These are phyloP conservation scores for Leptosomus discolor DNA, from an alignment of 2,113 vertebrate genomes.

Conservation along the genomic window DNA sequence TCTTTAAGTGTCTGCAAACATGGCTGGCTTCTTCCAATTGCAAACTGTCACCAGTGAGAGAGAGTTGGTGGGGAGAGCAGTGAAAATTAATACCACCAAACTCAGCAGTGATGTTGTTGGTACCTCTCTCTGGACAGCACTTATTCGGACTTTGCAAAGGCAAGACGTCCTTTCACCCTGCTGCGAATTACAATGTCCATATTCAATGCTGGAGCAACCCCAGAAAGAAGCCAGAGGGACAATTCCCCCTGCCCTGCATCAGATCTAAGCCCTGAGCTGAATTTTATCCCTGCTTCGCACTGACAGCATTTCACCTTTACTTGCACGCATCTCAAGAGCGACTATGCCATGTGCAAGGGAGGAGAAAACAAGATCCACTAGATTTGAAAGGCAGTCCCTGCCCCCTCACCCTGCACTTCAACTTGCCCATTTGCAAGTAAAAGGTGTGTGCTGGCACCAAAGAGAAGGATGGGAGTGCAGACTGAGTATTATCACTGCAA, in stretches of 20 bases:
- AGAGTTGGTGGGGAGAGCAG: accelerated
- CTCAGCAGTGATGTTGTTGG: neutral
- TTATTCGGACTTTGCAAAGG: neutral
- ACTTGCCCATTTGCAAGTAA: neutral
- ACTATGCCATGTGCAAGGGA: neutral
- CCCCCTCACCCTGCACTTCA: neutral
- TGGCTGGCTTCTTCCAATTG: neutral
- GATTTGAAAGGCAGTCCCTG: neutral
- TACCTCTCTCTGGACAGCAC: neutral
- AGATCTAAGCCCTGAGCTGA: neutral
- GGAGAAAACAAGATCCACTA: neutral
- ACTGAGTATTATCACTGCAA: neutral
- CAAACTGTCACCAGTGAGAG: neutral
- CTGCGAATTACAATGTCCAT: neutral
- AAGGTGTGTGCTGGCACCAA: neutral
- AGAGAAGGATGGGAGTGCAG: neutral
- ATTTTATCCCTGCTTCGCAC: neutral
- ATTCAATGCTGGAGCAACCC: neutral
- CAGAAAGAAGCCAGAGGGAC: neutral
- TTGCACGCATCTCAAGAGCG: neutral
- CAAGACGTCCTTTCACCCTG: neutral
- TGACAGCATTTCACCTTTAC: neutral
- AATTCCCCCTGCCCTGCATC: neutral
- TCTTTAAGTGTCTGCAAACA: neutral
- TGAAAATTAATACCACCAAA: neutral